Conservation (phyloP, 2,113 vertebrate genomes). For the Poeciliopsis turrubarensis region DNA sequence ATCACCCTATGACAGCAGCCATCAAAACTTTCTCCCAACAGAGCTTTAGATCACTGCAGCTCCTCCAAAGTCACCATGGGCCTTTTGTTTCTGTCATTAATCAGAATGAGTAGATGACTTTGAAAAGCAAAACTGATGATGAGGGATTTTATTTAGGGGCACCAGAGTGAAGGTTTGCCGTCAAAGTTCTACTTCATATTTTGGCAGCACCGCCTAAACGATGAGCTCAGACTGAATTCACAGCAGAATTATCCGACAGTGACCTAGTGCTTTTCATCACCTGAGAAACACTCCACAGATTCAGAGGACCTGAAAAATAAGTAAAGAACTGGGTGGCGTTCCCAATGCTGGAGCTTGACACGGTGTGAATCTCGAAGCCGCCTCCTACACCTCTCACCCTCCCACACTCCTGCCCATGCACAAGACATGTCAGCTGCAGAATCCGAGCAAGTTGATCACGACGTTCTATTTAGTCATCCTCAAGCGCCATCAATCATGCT, state of each 20-base stretch:
- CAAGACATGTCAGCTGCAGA: slow-evolving; percentile 43
- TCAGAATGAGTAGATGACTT: too few species aligned
- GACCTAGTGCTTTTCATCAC: slow-evolving; percentile 10
- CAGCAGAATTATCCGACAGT: too few species aligned
- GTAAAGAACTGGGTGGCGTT: slow-evolving; percentile 49
- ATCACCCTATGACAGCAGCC: too few species aligned
- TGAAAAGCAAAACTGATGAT: neutral
- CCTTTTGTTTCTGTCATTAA: neutral
- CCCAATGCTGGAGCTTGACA: slow-evolving; percentile 63
- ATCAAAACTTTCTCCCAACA: neutral
- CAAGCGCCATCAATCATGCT: slow-evolving; percentile 52
- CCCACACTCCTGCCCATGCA: slow-evolving; percentile 55
- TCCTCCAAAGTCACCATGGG: neutral
- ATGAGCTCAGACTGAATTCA: too few species aligned
- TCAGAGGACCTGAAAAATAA: neutral
- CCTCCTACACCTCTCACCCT: slow-evolving; percentile 76
- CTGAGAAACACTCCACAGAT: slow-evolving; percentile 22
- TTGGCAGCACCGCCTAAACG: neutral
- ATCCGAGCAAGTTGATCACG: slow-evolving; percentile 41
- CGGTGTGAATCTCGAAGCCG: slow-evolving; percentile 58
- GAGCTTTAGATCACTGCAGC: neutral
- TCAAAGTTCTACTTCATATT: neutral
- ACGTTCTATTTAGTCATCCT: slow-evolving; percentile 42
- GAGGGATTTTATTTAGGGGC: neutral
- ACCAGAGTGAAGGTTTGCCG: neutral